Base-by-base conservation (phyloP, 1,140 invertebrate genomes). In the Hyles euphorbiae region DNA sequence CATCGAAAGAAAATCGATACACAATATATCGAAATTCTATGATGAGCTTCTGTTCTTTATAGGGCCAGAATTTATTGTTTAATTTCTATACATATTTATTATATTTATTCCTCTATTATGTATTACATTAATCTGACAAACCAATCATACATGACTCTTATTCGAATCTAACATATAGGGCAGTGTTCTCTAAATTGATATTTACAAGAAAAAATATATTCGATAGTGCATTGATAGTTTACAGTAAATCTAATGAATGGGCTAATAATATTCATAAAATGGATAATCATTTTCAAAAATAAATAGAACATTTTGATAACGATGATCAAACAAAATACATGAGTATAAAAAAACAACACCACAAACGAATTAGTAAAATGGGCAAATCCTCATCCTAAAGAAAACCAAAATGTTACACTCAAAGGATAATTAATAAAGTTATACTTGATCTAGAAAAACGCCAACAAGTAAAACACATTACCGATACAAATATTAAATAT, bases 321-420 rank as follows among this genome's bases (percentile, higher is more conserved):
- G 22, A 68, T 36, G 32, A 63, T 22, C 40, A 52, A 61, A 59
- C 53, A 61, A 12, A 58, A 61, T 50, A 22, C 44, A 61, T 61
- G 60, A 63, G 56, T 64, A 63, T 53, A 60, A 10, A 57, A 64
- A 65, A 61, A 58, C 52, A 59, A 63, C 55, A 65, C 63, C 22
- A 60, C 57, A 67, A 61, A 67, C 64, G 54, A 57, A 65, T 67
- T 67, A 67, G 64, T 67, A 54, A 56, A 61, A 44, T 43, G 53
- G 53, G 49, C 49, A 8, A 40, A 40, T 5, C 2, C 36, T 49
- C 45, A 54, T 52, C 53, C 34, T 48, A 63, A 58, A 34, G 43
- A 46, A 63, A 58, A 54, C 22, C 52, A 57, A 40, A 57, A 11
- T 32, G 44, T 22, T 12, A 56, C 48, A 60, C 10, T 36, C 53